phyloP scores from a whole-genome alignment of 2,888 invertebrate genomes.

The Torymus texanus region DNA sequence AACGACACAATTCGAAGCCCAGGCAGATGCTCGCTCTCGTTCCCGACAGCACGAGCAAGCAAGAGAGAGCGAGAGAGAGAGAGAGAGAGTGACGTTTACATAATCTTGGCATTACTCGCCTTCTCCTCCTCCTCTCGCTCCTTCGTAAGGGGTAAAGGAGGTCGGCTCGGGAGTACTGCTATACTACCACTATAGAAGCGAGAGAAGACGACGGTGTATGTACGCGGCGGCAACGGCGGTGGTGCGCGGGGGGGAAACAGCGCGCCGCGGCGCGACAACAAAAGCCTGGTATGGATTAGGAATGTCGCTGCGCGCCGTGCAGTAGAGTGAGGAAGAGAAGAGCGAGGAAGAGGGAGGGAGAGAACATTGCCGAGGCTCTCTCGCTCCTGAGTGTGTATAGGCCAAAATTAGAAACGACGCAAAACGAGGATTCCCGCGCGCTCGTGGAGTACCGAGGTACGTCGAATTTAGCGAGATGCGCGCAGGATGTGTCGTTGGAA shows the following conservation, averaged over 20 bases:
- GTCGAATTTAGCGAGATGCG: constrained; percentile 16
- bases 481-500: background rate
- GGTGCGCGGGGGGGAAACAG: constrained; percentile 57
- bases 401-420: constrained; percentile 44
- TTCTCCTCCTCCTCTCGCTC: constrained; percentile 51
- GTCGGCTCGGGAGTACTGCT: constrained; percentile 57
- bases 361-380: background rate
- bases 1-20: constrained; percentile 12
- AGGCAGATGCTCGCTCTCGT: constrained; percentile 4
- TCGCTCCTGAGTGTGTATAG: constrained; percentile 20
- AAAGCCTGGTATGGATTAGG: constrained; percentile 66
- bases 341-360: no score
- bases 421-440: constrained; percentile 4
- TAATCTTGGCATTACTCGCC: constrained; percentile 70
- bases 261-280: constrained; percentile 59
- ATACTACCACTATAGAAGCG: no score
- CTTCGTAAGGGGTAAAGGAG: constrained; percentile 59
- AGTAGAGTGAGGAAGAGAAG: no score
- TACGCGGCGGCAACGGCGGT: constrained; percentile 9
- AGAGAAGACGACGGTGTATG: background rate
- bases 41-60: background rate
- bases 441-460: background rate
- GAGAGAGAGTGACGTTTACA: constrained; percentile 64
- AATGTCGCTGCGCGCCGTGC: constrained; percentile 44
- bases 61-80: background rate